Percentiles rank a stretch among this genome's conserved stretches.
These are phyloP conservation scores for Psix sp. DNA, from an alignment of 1,140 invertebrate genomes.

Conservation along the genomic window DNA sequence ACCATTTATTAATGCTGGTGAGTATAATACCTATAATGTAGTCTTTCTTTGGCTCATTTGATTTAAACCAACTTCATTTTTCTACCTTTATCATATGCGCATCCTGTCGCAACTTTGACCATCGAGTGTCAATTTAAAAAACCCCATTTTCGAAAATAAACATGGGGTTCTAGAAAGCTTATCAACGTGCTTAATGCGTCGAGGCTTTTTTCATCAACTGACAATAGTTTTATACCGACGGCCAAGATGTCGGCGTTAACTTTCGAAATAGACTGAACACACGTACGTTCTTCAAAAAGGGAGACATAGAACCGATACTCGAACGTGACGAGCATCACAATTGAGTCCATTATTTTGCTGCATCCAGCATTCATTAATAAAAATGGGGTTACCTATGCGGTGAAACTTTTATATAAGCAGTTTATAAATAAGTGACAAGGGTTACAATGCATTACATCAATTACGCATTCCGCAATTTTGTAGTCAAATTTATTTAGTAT, in stretches of 20 bases:
- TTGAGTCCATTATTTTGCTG: constrained; percentile 36
- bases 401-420: constrained; percentile 35
- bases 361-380: constrained; percentile 46
- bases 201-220: constrained; percentile 37
- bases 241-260: constrained; percentile 45
- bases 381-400: constrained; percentile 22
- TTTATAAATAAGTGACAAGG: constrained; percentile 37
- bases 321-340: constrained; percentile 52
- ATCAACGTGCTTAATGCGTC: constrained; percentile 4
- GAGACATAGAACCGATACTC: constrained; percentile 44
- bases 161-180: too few relatives aligned
- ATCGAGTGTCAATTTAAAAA: too few relatives aligned
- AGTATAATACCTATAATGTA: constrained; percentile 44
- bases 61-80: background rate
- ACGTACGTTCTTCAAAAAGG: constrained; percentile 40
- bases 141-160: too few relatives aligned
- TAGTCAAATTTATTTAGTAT: background rate
- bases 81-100: background rate
- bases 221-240: constrained; percentile 50
- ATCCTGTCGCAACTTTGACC: too few relatives aligned
- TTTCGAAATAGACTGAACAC: constrained; percentile 32
- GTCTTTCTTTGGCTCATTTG: constrained; percentile 11
- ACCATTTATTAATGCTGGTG: constrained; percentile 52
- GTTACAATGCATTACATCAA: constrained; percentile 6
- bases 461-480: background rate